phyloP scores from a whole-genome alignment of 37 sponge, comb jelly and placozoan genomes.

The Cladorhizidae sp. region DNA sequence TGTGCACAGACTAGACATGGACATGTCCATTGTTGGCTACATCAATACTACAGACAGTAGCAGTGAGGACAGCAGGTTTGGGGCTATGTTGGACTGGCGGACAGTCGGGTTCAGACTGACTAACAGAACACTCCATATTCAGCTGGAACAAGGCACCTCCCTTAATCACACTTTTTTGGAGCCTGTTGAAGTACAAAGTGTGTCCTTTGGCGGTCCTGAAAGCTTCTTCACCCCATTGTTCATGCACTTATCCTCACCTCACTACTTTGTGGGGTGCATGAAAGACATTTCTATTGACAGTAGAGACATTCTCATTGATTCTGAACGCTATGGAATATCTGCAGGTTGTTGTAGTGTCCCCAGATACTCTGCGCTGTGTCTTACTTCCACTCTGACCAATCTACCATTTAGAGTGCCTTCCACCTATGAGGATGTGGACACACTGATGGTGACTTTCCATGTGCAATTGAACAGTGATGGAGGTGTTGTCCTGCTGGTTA shows the following conservation, averaged over 20 bases:
- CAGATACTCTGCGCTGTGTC: not conserved
- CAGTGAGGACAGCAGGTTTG: too few relatives aligned
- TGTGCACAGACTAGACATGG: not conserved
- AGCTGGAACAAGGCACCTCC: not conserved
- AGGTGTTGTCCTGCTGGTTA: not conserved
- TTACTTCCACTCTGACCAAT: not conserved
- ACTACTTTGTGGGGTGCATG: slow-evolving; percentile 35
- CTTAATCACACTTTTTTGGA: not conserved
- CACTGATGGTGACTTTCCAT: not conserved
- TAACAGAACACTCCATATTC: not conserved
- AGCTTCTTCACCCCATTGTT: slow-evolving; percentile 4
- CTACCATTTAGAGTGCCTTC: not conserved
- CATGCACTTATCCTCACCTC: not conserved
- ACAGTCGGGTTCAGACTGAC: not conserved
- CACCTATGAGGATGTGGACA: not conserved
- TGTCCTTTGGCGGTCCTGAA: slow-evolving; percentile 14
- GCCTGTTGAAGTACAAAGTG: not conserved
- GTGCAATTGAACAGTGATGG: not conserved
- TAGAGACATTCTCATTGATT: not conserved
- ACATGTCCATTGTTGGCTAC: too few relatives aligned
- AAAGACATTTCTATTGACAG: slow-evolving; percentile 5
- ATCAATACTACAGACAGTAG: too few relatives aligned
- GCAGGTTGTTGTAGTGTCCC: slow-evolving; percentile 20
- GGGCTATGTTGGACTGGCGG: too few relatives aligned
- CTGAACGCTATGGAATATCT: slow-evolving; percentile 3